These are phyloP conservation scores for Thereva nobilitata DNA, from an alignment of 2,888 invertebrate species.

Conservation along the genomic window DNA sequence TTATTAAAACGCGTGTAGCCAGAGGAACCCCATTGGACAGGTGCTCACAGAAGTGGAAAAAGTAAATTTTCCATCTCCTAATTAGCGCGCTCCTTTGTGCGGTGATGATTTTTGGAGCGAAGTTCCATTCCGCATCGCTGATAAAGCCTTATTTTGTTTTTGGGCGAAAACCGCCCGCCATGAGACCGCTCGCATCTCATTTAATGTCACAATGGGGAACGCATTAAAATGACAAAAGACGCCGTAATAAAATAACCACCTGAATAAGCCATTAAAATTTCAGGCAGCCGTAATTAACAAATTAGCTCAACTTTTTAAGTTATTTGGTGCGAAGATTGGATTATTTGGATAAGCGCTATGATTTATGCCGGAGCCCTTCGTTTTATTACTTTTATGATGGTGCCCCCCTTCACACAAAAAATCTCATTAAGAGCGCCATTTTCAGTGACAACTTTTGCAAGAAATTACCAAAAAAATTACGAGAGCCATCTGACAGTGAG, in stretches of 20 bases:
- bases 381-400: too few relatives aligned
- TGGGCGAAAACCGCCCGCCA: not conserved
- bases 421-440: too few relatives aligned
- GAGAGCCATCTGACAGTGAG: too few relatives aligned
- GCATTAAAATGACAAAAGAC: slow-evolving; percentile 24
- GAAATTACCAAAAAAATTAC: too few relatives aligned
- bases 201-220: not conserved
- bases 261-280: too few relatives aligned
- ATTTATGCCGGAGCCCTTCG: too few relatives aligned
- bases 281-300: too few relatives aligned
- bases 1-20: not conserved
- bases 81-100: slow-evolving; percentile 25
- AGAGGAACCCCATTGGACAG: not conserved
- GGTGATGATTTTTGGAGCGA: slow-evolving; percentile 27
- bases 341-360: too few relatives aligned
- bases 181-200: slow-evolving; percentile 14
- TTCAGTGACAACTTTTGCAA: too few relatives aligned
- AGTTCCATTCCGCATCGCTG: slow-evolving; percentile 17
- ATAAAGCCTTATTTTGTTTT: slow-evolving; percentile 14
- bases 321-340: too few relatives aligned
- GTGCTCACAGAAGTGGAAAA: slow-evolving; percentile 28
- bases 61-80: slow-evolving; percentile 28
- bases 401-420: too few relatives aligned
- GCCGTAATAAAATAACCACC: not conserved
- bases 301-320: too few relatives aligned